phyloP scores from a whole-genome alignment of 2,797 vertebrate genomes.

The Sparus aurata region DNA sequence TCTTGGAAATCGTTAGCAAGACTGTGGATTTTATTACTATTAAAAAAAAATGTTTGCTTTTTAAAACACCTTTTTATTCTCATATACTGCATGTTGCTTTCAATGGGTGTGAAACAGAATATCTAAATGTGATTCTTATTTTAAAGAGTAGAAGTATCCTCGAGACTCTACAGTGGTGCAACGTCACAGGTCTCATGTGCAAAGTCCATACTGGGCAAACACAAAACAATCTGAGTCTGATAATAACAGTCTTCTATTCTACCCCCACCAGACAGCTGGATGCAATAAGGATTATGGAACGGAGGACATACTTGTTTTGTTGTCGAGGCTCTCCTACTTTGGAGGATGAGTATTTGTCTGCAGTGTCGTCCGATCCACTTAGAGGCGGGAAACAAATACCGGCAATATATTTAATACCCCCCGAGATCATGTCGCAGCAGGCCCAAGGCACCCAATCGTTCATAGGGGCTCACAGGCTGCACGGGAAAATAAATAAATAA shows the following conservation, averaged over 20 bases:
- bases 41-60: not conserved
- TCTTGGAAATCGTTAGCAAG: not conserved
- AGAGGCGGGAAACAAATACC: slow-evolving; percentile 81
- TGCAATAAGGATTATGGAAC: slow-evolving; percentile 69
- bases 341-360: slow-evolving; percentile 75
- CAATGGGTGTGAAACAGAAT: slow-evolving; percentile 8
- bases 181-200: slow-evolving; percentile 32
- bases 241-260: slow-evolving; percentile 50
- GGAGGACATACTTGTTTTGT: slow-evolving; percentile 71
- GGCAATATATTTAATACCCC: slow-evolving; percentile 84
- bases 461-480: slow-evolving; percentile 72
- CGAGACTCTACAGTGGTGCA: slow-evolving; percentile 9
- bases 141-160: slow-evolving; percentile 5
- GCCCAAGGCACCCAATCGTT: slow-evolving; percentile 74
- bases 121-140: slow-evolving; percentile 10
- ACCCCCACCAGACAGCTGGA: slow-evolving; percentile 44
- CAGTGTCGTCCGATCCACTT: slow-evolving; percentile 75
- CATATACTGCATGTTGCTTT: slow-evolving; percentile 1
- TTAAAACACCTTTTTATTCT: not conserved
- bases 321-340: slow-evolving; percentile 71
- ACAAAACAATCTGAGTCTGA: slow-evolving; percentile 54
- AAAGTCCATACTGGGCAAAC: slow-evolving; percentile 54
- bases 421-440: slow-evolving; percentile 72
- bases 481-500: slow-evolving; percentile 84
- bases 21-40: not conserved